Conservation (phyloP, 53 echinoderm and acorn worm species). For the Echinometra lucunter region DNA sequence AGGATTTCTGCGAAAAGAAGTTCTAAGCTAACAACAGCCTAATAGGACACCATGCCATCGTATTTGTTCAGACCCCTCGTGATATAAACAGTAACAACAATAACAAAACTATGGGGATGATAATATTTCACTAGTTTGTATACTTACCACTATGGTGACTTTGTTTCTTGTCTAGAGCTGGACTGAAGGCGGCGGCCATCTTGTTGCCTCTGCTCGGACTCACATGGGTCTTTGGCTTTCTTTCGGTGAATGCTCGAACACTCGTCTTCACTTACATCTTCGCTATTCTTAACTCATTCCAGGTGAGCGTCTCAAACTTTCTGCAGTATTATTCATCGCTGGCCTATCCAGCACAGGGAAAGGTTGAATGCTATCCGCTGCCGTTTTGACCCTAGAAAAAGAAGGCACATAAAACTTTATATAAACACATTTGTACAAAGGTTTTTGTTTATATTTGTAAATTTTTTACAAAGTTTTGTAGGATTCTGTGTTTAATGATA, state of each 20-base stretch:
- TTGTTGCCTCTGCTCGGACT: slow-evolving; percentile 86
- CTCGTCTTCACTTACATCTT: slow-evolving; percentile 83
- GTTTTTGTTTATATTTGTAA: no score
- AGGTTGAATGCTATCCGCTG: neutral
- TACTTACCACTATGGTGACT: neutral
- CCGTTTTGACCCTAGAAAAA: no score
- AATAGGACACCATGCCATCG: no score
- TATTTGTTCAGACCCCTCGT: no score
- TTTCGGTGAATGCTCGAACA: slow-evolving; percentile 76
- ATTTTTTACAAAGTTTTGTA: no score
- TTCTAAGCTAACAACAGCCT: no score
- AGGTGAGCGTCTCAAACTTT: slow-evolving; percentile 62
- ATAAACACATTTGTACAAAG: no score
- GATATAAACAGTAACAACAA: no score
- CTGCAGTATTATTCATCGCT: neutral
- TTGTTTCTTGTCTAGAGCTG: slow-evolving; percentile 33
- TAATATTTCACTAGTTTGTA: neutral
- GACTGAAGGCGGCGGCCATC: slow-evolving; percentile 85
- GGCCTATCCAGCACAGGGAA: neutral
- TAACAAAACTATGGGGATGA: no score
- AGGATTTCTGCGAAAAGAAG: no score
- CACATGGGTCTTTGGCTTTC: slow-evolving; percentile 87
- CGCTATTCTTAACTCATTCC: slow-evolving; percentile 84
- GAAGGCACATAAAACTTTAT: no score
- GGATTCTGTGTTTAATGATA: no score